Percentiles rank a stretch among this genome's conserved stretches.
Conservation (phyloP, 1,140 invertebrate genomes). For the Hesperophylax magnus region DNA sequence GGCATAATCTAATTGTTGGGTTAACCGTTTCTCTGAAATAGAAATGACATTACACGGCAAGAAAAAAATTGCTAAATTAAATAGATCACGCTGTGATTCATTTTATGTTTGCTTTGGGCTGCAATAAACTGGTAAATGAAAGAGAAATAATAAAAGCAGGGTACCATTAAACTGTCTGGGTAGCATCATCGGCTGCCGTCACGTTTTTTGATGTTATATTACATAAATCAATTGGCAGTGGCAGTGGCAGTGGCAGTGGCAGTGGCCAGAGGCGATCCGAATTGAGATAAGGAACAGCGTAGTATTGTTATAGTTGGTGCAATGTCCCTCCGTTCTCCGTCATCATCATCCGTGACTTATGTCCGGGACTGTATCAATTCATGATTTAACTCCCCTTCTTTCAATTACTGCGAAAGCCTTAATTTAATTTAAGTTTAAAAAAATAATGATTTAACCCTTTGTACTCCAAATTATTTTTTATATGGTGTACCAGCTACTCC, state of each 20-base stretch:
- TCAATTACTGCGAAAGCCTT: too few species aligned
- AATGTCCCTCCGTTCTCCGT: neutral
- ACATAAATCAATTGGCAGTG: conserved; percentile 5
- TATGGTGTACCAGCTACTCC: too few species aligned
- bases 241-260: neutral
- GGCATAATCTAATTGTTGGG: neutral
- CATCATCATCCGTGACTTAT: neutral
- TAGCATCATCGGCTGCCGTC: conserved; percentile 16
- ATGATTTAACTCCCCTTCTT: too few species aligned
- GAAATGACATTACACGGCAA: conserved; percentile 7
- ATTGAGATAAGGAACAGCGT: neutral
- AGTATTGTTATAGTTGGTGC: neutral
- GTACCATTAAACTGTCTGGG: conserved; percentile 13
- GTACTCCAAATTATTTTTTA: too few species aligned
- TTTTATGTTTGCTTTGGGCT: conserved; percentile 6
- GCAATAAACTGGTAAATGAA: conserved; percentile 20
- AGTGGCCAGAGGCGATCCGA: neutral
- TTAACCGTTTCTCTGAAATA: neutral
- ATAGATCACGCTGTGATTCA: neutral
- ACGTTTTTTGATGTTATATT: neutral
- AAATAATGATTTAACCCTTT: too few species aligned
- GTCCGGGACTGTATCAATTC: neutral
- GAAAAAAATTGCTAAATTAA: neutral
- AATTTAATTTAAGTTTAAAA: too few species aligned
- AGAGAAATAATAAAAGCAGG: neutral